Conservation (phyloP, 2,113 vertebrate species). For the Astur gentilis region DNA sequence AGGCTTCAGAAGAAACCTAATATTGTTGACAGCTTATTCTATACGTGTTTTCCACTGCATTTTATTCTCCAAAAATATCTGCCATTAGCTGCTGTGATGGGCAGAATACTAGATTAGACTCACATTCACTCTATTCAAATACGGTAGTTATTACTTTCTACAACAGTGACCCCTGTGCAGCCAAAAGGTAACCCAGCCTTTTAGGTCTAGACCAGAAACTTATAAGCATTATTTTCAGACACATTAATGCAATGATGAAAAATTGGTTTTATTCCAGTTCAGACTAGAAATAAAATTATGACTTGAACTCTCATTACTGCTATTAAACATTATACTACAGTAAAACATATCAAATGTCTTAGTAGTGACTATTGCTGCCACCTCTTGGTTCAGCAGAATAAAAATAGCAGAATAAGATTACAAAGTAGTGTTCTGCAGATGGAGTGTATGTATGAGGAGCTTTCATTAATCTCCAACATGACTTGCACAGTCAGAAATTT, state of each 20-base stretch:
- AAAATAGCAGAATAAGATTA: not conserved
- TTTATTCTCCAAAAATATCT: not conserved
- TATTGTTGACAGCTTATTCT: not conserved
- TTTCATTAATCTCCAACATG: not conserved
- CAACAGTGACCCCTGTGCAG: not conserved
- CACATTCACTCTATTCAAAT: not conserved
- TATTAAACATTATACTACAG: not conserved
- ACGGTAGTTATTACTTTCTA: not conserved
- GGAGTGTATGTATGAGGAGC: not conserved
- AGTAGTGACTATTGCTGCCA: not conserved
- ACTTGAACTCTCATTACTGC: not conserved
- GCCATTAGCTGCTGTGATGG: not conserved
- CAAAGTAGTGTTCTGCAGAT: not conserved
- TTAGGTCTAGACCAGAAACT: not conserved
- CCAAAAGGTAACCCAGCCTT: not conserved
- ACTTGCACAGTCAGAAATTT: not conserved
- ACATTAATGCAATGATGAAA: not conserved
- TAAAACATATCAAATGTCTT: not conserved
- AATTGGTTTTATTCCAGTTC: not conserved
- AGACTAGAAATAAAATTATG: not conserved
- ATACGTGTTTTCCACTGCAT: not conserved
- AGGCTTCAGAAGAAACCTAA: not conserved
- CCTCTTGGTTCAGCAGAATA: conserved; percentile 8
- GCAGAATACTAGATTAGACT: not conserved
- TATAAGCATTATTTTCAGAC: not conserved